Percentiles rank a stretch among this genome's conserved stretches.
Evolutionary conservation across 1,140 invertebrate genomes (phyloP).

Genomic region (Paraescarpia echinospica): DNA sequence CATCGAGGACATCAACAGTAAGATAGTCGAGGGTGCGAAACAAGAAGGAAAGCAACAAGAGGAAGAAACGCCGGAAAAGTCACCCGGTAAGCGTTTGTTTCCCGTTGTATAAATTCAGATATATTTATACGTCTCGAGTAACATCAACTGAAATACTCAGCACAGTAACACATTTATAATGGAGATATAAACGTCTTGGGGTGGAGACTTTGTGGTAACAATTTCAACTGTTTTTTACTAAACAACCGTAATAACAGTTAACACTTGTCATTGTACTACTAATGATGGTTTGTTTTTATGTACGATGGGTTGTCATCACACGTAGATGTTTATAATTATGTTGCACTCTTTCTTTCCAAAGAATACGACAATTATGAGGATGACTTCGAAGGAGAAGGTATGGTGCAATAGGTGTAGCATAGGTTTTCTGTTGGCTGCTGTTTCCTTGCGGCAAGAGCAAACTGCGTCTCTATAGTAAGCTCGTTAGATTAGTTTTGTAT

Average conservation of each 20-base stretch:
- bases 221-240: background rate
- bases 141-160: background rate
- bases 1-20: slow-evolving; percentile 48
- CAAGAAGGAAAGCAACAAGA: background rate
- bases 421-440: background rate
- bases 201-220: background rate
- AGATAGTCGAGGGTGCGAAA: slow-evolving; percentile 36
- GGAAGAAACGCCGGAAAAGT: background rate
- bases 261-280: background rate
- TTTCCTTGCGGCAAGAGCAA: background rate
- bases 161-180: background rate
- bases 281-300: background rate
- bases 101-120: background rate
- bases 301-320: background rate
- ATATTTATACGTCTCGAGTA: background rate
- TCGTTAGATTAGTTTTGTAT: background rate
- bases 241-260: background rate
- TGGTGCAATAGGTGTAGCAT: background rate
- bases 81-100: background rate
- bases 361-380: slow-evolving; percentile 5
- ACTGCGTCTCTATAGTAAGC: background rate
- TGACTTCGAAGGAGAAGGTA: background rate
- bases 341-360: background rate
- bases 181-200: background rate
- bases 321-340: background rate